Base-by-base conservation (phyloP, 2,797 vertebrate species). In the Spondyliosoma cantharus region DNA sequence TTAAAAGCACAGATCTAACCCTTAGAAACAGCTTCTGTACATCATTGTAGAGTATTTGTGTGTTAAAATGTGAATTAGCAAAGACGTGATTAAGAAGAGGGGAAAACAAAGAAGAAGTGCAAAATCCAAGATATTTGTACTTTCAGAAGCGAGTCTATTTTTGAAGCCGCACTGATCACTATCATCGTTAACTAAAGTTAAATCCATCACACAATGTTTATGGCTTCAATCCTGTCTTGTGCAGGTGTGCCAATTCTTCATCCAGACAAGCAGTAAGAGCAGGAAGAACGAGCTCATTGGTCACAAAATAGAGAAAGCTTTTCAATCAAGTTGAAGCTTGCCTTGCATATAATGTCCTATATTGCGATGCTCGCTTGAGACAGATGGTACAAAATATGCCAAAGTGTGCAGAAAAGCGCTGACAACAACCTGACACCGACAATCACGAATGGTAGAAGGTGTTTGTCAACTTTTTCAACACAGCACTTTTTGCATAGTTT, bases 301-400 rank as follows among this genome's bases (percentile, higher is more conserved):
- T 90, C 77, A 82, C 66, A 78, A 80, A 43, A 42, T n/a, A 58
- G 62, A 76, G 50, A 65, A 67, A 48, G 45, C 68, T 81, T 72
- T 70, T 84, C 74, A 72, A 72, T 86, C 82, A 88, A 71, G 63
- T 25, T 70, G 72, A 70, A 74, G 72, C 72, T 72, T 78, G 61
- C 61, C 81, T 82, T 59, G 75, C 76, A 62, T 72, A 60, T 81
- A 57, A 75, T 69, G 52, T 42, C 78, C 53, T 68, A 46, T 71
- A 69, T 84, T 83, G 83, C 82, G 78, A 90, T 74, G 76, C 76
- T 77, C 54, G 48, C 67, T n/a, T 82, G 59, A 87, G 90, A 88
- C 85, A 90, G 83, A 87, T 86, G 84, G 78, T 49, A 53, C 70
- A 61, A 63, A 79, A 86, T 86, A 24, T 83, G 76, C 82, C 78